phyloP scores from a whole-genome alignment of 2,888 invertebrate species.

The Hymenopus coronatus region DNA sequence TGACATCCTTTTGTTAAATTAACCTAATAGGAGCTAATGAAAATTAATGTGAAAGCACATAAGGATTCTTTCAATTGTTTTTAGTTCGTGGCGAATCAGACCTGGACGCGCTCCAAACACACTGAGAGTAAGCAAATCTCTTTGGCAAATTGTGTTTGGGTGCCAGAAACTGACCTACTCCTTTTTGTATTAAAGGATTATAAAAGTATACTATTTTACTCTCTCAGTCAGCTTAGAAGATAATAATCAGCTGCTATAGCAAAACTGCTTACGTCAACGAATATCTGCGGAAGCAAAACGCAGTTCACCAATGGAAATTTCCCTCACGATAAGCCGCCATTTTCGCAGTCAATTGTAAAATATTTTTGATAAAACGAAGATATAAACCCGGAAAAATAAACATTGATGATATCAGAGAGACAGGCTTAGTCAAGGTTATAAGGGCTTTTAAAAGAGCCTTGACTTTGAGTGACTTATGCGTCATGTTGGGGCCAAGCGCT shows the following conservation, averaged over 20 bases:
- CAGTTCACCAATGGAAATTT: not conserved
- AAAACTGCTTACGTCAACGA: not conserved
- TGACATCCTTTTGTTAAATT: not conserved
- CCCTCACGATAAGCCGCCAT: not conserved
- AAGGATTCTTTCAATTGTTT: not conserved
- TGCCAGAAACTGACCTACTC: no score
- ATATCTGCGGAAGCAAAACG: not conserved
- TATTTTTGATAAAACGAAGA: not conserved
- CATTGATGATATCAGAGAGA: not conserved
- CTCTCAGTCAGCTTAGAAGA: not conserved
- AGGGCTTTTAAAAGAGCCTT: not conserved
- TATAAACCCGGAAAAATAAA: not conserved
- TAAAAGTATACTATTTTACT: no score
- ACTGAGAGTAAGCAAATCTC: not conserved
- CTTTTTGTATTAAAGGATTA: no score
- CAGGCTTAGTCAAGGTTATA: not conserved
- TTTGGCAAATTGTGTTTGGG: no score
- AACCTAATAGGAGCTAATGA: not conserved
- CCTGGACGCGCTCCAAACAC: not conserved
- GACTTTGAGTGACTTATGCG: not conserved
- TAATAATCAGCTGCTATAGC: not conserved
- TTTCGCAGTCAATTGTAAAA: no score
- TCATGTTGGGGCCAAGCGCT: not conserved
- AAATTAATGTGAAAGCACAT: not conserved
- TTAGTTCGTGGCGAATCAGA: not conserved